A percentile compares a stretch with the other conserved stretches of the same genome.
phyloP scores from a whole-genome alignment of 2,113 vertebrate genomes.

The Speoplatyrhinus poulsoni region DNA sequence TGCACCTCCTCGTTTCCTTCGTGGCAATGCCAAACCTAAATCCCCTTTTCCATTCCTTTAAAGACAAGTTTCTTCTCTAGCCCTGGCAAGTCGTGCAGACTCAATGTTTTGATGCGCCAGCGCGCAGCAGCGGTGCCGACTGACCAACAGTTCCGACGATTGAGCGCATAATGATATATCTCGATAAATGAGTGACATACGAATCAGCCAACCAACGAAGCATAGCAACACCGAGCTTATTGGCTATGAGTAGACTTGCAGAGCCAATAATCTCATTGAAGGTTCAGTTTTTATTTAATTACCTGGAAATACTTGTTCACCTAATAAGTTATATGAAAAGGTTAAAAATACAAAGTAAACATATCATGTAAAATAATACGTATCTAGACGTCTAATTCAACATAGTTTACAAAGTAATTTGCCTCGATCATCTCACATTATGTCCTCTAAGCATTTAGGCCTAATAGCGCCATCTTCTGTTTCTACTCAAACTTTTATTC shows the following conservation, averaged over 20 bases:
- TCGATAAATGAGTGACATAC: slow-evolving; percentile 54
- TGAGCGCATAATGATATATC: slow-evolving; percentile 32
- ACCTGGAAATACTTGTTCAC: background rate
- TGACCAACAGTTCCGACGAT: slow-evolving; percentile 56
- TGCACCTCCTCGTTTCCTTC: slow-evolving; percentile 54
- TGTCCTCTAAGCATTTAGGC: background rate
- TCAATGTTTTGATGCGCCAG: slow-evolving; percentile 71
- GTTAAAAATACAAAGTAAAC: too few species aligned
- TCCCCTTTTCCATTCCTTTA: slow-evolving; percentile 50
- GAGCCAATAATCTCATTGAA: slow-evolving; percentile 33
- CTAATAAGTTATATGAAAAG: background rate
- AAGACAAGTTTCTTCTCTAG: slow-evolving; percentile 39
- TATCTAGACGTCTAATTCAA: too few species aligned
- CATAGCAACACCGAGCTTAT: slow-evolving; percentile 74
- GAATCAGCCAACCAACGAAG: slow-evolving; percentile 58
- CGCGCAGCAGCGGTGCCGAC: slow-evolving; percentile 59
- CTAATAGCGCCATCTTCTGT: slow-evolving; percentile 46
- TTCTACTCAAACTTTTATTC: background rate
- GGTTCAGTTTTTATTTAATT: background rate
- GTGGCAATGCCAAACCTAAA: slow-evolving; percentile 57
- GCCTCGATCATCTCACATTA: background rate
- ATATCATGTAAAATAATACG: too few species aligned
- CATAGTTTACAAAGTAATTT: too few species aligned
- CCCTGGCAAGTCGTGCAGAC: slow-evolving; percentile 61
- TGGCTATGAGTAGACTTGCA: slow-evolving; percentile 42